These are phyloP conservation scores for Astreopora myriophthalma DNA, from an alignment of 64 coral and sea anemone species.

Conservation along the genomic window DNA sequence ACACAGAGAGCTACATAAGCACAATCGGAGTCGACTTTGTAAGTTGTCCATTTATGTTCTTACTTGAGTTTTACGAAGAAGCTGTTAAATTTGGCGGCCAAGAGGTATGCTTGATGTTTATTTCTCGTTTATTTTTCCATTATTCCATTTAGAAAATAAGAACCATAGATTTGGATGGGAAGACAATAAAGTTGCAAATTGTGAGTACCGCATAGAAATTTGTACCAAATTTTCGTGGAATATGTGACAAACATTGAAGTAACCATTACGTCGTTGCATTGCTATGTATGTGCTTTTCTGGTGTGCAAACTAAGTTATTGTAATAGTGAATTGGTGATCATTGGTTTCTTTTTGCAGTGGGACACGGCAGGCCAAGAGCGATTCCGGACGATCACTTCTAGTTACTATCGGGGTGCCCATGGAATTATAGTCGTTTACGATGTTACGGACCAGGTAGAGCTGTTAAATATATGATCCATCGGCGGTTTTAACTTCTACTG, in stretches of 20 bases:
- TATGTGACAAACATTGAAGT: background rate
- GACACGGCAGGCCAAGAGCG: conserved; percentile 95
- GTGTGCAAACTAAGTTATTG: background rate
- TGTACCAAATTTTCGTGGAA: background rate
- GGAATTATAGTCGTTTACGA: conserved; percentile 97
- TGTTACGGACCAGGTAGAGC: conserved; percentile 88
- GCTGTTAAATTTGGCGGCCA: background rate
- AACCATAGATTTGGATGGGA: conserved; percentile 99
- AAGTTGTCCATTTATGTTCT: conserved; percentile 67
- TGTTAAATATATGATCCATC: background rate
- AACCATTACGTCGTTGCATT: conserved; percentile 5
- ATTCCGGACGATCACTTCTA: conserved; percentile 96
- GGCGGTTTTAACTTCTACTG: no score
- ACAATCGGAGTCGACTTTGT: conserved; percentile 99
- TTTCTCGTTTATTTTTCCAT: conserved; percentile 13
- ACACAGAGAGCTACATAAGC: conserved; percentile 99
- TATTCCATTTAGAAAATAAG: conserved; percentile 92
- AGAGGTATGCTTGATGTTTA: background rate
- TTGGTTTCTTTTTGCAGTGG: conserved; percentile 67
- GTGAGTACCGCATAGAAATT: conserved; percentile 62
- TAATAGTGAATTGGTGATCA: background rate
- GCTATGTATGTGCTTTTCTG: conserved; percentile 4
- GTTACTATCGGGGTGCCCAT: conserved; percentile 92
- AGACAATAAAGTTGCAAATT: conserved; percentile 99
- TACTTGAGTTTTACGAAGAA: conserved; percentile 28